Evolutionary conservation across 2,113 vertebrate species (phyloP).

Genomic region (Grallaria varia): DNA sequence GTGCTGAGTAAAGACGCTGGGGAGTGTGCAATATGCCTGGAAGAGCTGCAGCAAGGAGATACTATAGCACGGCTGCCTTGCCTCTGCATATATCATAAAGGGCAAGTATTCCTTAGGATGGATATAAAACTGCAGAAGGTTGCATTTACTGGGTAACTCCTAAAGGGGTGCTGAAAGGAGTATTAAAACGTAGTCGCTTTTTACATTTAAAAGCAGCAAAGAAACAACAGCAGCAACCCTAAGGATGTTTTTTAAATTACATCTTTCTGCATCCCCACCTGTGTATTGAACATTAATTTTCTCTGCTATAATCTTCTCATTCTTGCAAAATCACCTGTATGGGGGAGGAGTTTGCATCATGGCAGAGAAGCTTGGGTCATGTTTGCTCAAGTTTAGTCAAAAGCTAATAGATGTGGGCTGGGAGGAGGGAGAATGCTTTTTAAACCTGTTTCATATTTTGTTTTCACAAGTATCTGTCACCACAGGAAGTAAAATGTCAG

Average conservation of each 20-base stretch:
- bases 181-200: background rate
- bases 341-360: background rate
- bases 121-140: background rate
- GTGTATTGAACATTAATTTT: background rate
- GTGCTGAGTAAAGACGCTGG: conserved; percentile 92
- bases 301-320: background rate
- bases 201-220: background rate
- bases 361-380: background rate
- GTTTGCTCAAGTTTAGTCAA: background rate
- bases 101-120: conserved; percentile 70
- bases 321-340: background rate
- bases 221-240: background rate
- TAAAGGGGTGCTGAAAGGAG: background rate
- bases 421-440: background rate
- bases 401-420: background rate
- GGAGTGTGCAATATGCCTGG: conserved; percentile 97
- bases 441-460: background rate
- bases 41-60: conserved; percentile 92
- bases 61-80: conserved; percentile 95
- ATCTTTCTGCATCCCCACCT: background rate
- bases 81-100: conserved; percentile 97
- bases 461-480: background rate
- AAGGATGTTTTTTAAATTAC: background rate
- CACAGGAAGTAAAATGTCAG: background rate
- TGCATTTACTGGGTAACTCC: background rate